Evolutionary conservation across 2,113 vertebrate species (phyloP).

Genomic region (Mobula birostris): DNA sequence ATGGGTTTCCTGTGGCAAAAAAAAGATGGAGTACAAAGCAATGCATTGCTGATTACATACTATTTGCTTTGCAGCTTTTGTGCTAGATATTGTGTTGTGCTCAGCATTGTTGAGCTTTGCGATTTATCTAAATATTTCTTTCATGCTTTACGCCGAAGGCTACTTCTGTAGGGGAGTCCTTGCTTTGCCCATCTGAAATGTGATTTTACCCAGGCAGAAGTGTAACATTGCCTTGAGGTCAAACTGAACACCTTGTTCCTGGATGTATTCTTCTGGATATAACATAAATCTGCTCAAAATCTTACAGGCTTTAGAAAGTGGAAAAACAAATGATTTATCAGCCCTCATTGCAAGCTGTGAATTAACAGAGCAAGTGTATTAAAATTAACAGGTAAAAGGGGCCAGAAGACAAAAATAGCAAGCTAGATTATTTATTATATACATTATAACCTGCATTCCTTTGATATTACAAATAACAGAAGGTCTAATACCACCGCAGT

Average conservation of each 20-base stretch:
- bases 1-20: background rate
- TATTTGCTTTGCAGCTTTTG: background rate
- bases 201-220: background rate
- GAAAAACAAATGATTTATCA: background rate
- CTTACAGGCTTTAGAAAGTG: background rate
- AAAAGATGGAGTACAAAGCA: background rate
- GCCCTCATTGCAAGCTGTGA: background rate
- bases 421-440: background rate
- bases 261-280: background rate
- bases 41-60: background rate
- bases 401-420: background rate
- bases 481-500: background rate
- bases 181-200: background rate
- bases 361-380: background rate
- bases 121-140: background rate
- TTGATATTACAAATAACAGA: background rate
- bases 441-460: background rate
- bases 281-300: background rate
- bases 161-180: background rate
- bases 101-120: background rate
- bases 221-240: background rate
- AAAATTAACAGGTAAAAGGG: background rate
- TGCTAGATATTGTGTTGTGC: background rate
- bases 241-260: background rate
- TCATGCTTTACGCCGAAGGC: background rate